These are phyloP conservation scores for Anniella stebbinsi DNA, from an alignment of 2,797 vertebrate genomes.

Conservation along the genomic window DNA sequence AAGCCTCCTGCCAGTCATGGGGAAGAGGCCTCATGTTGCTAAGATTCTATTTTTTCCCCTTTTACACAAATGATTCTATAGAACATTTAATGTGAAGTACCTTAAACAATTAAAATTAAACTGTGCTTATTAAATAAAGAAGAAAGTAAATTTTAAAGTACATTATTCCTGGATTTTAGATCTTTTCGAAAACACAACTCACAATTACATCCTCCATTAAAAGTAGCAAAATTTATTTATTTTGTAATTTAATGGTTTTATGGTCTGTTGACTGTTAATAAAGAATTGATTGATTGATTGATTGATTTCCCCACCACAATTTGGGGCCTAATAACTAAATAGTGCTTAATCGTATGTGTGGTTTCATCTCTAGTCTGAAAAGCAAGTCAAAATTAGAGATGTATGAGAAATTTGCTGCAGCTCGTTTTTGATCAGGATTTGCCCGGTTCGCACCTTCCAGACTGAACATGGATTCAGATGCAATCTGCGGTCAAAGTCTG, in stretches of 20 bases:
- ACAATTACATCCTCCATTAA: neutral
- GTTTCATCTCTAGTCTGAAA: neutral
- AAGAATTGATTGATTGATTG: too few species aligned
- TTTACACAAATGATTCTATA: slow-evolving; percentile 35
- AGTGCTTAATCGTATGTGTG: neutral
- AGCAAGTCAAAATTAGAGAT: neutral
- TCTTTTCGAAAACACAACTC: slow-evolving; percentile 37
- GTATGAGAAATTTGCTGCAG: too few species aligned
- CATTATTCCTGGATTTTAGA: slow-evolving; percentile 40
- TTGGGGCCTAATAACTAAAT: neutral
- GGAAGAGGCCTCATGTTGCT: slow-evolving; percentile 15
- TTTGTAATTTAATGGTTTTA: too few species aligned
- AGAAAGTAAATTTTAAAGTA: slow-evolving; percentile 15
- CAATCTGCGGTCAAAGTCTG: too few species aligned
- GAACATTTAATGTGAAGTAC: slow-evolving; percentile 26
- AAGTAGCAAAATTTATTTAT: neutral
- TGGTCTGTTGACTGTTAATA: too few species aligned
- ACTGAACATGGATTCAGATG: too few species aligned
- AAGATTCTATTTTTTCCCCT: neutral
- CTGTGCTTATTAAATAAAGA: slow-evolving; percentile 23
- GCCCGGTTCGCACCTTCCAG: too few species aligned
- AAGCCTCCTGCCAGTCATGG: slow-evolving; percentile 31
- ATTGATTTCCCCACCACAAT: neutral
- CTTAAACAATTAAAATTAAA: slow-evolving; percentile 48
- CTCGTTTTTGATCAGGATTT: too few species aligned